Base-by-base conservation (phyloP, 2,888 invertebrate species). In the Pristionchus maxplancki region DNA sequence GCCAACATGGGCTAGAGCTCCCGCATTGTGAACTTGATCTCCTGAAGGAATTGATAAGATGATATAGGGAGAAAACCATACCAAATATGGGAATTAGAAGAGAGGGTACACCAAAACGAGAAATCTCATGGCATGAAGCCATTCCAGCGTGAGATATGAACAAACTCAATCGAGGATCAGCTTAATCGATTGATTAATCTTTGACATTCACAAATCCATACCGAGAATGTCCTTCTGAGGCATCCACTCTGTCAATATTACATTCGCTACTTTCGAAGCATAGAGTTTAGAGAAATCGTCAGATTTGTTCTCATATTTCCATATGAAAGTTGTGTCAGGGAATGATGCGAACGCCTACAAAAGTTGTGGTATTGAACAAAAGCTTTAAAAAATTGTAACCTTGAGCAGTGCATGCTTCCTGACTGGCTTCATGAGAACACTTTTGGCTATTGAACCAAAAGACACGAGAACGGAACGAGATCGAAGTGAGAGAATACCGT, bases 111-210 rank as follows among this genome's bases (percentile, higher is more conserved):
- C 85, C 85, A 0, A 20, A 37, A 40, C 24, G 31, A 1, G 85
- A 9, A 13, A 64, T 64, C 28, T 85, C 85, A 24, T 40, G 64
- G 24, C 64, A 64, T 13, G 85, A 85, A 28, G 85, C 85, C 85
- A 85, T 85, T 64, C 85, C 85, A 31, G 64, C 85, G 28, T 85
- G 85, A 13, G 85, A 48, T 4, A 85, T 64, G 85, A 85, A 85
- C 8, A 85, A 28, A 85, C 13, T n/a, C 62, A 85, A 40, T 44
- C 85, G 85, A 15, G 40, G n/a, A 24, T 85, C 85, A 28, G n/a
- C 85, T 85, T 4, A 62, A 34, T 11, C 9, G n/a, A 84, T 9
- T 81, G 17, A 3, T 34, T 34, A 17, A 34, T 17, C 24, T 53
- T 53, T 24, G 34, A 20, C 50, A n/a, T 11, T 44, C 44, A 20